These are phyloP conservation scores for Ernsta delagoae DNA, from an alignment of 2,888 invertebrate species.

Conservation along the genomic window DNA sequence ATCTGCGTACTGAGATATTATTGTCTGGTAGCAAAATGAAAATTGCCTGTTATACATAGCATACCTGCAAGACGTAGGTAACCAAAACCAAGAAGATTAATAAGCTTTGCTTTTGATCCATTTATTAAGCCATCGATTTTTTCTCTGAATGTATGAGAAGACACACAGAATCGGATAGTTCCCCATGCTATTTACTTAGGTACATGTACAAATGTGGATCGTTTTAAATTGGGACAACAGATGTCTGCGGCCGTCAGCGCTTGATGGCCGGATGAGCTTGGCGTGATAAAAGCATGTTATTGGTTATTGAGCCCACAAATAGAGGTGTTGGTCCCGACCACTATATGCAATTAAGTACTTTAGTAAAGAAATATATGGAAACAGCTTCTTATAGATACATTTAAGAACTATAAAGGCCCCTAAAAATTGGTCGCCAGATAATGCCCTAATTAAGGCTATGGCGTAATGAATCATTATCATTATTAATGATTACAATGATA, in stretches of 20 bases:
- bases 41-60: no score
- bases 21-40: no score
- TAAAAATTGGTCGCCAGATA: no score
- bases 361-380: no score
- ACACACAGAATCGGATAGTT: slow-evolving; percentile 1
- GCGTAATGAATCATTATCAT: no score
- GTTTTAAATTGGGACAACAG: slow-evolving; percentile 76
- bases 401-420: no score
- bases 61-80: no score
- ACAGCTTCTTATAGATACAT: no score
- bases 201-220: slow-evolving; percentile 47
- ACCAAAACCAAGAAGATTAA: no score
- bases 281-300: slow-evolving; percentile 67
- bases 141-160: background rate
- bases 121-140: background rate
- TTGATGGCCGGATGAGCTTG: slow-evolving; percentile 72
- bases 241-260: slow-evolving; percentile 72
- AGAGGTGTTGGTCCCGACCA: slow-evolving; percentile 25
- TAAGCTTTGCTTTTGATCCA: background rate
- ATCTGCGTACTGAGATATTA: no score
- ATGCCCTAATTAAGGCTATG: no score
- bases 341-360: background rate
- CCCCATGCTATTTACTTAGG: slow-evolving; percentile 34
- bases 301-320: slow-evolving; percentile 57
- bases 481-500: no score